A percentile compares a stretch with the other conserved stretches of the same genome.
Conservation (phyloP, 2,888 invertebrate genomes). For the Daptonema setosum region DNA sequence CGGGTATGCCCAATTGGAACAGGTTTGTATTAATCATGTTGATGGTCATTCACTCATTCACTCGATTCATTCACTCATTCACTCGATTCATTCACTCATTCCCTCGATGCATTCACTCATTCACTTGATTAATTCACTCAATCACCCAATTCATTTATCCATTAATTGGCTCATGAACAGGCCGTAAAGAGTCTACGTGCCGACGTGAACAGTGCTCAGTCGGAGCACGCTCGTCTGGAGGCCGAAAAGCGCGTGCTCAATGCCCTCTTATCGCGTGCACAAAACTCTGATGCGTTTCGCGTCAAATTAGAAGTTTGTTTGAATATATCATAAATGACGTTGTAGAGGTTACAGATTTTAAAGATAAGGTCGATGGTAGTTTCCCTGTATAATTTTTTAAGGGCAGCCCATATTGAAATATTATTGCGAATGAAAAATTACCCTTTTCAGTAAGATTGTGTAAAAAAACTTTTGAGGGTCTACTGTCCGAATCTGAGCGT, state of each 20-base stretch:
- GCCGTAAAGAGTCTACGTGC: conserved; percentile 21
- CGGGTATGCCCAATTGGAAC: conserved; percentile 35
- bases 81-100: background rate
- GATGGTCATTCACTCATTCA: background rate
- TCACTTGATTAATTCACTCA: background rate
- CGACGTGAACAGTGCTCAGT: conserved; percentile 13
- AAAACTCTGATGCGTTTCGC: background rate
- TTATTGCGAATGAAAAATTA: no score
- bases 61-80: no score
- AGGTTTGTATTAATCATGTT: background rate
- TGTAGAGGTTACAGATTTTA: no score
- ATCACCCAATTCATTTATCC: background rate
- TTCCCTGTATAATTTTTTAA: no score
- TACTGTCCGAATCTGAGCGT: no score
- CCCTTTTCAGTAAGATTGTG: no score
- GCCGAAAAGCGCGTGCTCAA: conserved; percentile 1
- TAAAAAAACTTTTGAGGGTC: no score
- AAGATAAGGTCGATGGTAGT: no score
- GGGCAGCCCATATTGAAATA: no score
- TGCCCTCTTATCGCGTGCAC: background rate
- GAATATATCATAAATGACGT: no score
- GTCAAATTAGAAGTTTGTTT: no score
- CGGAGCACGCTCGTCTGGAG: background rate
- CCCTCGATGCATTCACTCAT: no score
- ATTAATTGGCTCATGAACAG: conserved; percentile 10